Evolutionary conservation across 2,113 vertebrate species (phyloP).

Genomic region (Struthio camelus): DNA sequence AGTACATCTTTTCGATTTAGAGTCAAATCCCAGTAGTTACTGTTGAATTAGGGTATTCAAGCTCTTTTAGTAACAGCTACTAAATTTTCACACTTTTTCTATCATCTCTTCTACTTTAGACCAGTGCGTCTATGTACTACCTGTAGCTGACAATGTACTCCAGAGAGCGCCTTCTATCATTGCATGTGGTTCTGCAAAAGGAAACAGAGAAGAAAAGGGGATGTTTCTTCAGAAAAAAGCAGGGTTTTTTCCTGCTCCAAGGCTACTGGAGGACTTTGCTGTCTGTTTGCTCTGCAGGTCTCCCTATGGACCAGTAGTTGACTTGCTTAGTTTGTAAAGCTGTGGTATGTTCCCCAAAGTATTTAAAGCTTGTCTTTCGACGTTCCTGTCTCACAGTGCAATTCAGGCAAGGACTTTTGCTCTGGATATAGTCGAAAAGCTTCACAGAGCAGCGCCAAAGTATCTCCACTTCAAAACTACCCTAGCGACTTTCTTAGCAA

Average conservation of each 20-base stretch:
- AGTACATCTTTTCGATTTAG: background rate
- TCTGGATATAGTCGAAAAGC: background rate
- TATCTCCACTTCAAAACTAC: background rate
- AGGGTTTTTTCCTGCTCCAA: background rate
- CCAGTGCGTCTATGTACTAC: background rate
- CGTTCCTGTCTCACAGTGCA: background rate
- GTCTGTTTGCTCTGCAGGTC: background rate
- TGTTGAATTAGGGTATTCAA: background rate
- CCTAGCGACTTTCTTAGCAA: background rate
- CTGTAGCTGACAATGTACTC: background rate
- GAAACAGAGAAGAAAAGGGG: background rate
- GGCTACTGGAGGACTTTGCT: background rate
- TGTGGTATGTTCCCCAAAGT: background rate
- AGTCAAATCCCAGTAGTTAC: background rate
- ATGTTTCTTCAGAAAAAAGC: background rate
- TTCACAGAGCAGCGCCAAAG: background rate
- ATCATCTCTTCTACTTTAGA: background rate
- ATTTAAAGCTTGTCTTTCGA: background rate
- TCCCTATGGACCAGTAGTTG: background rate
- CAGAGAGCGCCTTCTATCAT: fast-evolving
- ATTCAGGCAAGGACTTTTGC: background rate
- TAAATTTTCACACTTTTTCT: background rate
- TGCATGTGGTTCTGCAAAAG: background rate
- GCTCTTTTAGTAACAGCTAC: background rate
- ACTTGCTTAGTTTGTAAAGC: background rate